Evolutionary conservation across 2,888 invertebrate genomes (phyloP).

Genomic region (Trichopria drosophilae): DNA sequence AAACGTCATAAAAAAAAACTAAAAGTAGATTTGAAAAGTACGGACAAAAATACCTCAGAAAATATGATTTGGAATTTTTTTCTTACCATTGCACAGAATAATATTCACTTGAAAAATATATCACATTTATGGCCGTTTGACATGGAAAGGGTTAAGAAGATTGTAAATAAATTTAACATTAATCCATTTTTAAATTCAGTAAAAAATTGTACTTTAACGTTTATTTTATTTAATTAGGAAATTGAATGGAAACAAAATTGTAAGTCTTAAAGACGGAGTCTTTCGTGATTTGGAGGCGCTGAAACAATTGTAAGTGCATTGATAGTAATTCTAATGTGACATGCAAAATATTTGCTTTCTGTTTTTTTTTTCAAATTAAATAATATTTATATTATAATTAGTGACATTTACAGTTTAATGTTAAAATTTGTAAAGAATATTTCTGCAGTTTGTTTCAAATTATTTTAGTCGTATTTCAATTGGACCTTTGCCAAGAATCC

Average conservation of each 20-base stretch:
- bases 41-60: too few species aligned
- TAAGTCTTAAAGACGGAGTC: slow-evolving; percentile 70
- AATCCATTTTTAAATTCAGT: slow-evolving; percentile 3
- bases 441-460: too few species aligned
- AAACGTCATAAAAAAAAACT: too few species aligned
- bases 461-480: too few species aligned
- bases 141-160: too few species aligned
- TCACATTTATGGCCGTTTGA: too few species aligned
- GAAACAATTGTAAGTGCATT: slow-evolving; percentile 72
- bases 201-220: slow-evolving; percentile 8
- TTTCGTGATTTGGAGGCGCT: slow-evolving; percentile 71
- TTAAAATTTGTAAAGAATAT: background rate
- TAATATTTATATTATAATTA: slow-evolving; percentile 6
- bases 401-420: background rate
- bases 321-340: background rate
- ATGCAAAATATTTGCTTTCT: slow-evolving; percentile 1
- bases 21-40: too few species aligned
- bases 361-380: slow-evolving; percentile 2
- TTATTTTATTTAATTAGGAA: slow-evolving; percentile 56
- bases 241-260: slow-evolving; percentile 73
- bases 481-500: too few species aligned
- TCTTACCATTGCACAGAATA: slow-evolving; percentile 22
- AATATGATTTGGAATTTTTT: too few species aligned
- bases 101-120: background rate
- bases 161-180: too few species aligned